Conservation (phyloP, 2,888 invertebrate genomes). For the Altica lythri region DNA sequence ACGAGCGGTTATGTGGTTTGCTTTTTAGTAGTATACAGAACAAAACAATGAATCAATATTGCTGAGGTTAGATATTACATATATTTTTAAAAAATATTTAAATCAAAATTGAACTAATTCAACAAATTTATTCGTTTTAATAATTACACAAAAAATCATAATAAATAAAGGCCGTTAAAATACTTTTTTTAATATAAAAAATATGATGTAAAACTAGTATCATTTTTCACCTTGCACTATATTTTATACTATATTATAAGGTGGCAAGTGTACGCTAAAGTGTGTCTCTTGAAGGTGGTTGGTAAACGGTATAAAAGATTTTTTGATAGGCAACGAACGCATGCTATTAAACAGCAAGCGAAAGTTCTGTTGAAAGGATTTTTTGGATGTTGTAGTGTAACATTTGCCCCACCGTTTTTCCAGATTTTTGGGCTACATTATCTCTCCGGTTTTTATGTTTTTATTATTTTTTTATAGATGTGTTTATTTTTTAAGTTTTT, state of each 20-base stretch:
- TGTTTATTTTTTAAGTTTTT: constrained; percentile 7
- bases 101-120: constrained; percentile 4
- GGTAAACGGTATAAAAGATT: constrained; percentile 34
- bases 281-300: constrained; percentile 40
- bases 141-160: not conserved
- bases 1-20: too few species aligned
- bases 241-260: constrained; percentile 15
- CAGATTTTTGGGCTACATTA: constrained; percentile 49
- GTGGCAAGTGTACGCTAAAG: constrained; percentile 49
- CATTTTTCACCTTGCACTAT: constrained; percentile 41
- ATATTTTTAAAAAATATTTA: not conserved
- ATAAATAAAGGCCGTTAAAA: not conserved
- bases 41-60: not conserved
- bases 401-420: constrained; percentile 52
- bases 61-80: not conserved
- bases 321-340: constrained; percentile 39
- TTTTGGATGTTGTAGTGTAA: constrained; percentile 51
- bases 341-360: constrained; percentile 36
- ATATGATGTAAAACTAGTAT: constrained; percentile 17
- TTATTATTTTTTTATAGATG: constrained; percentile 18
- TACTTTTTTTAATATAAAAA: not conserved
- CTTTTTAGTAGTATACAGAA: too few species aligned
- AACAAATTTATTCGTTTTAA: not conserved
- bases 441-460: constrained; percentile 33
- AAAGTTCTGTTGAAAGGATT: constrained; percentile 33